Conservation (phyloP, 2,797 vertebrate species). For the Ctenopoma multispine region DNA sequence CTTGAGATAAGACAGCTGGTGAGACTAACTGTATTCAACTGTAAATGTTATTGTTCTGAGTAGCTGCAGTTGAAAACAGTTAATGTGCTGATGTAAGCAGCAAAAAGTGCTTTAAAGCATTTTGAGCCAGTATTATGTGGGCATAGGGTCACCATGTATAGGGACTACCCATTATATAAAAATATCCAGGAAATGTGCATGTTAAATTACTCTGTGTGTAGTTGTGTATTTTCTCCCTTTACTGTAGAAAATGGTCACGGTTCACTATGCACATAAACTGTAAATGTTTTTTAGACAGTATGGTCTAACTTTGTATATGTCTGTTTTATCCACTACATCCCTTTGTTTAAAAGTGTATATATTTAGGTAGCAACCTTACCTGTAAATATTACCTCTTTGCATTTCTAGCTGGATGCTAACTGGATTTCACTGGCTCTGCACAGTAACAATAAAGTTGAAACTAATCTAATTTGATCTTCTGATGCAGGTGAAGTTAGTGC, state of each 20-base stretch:
- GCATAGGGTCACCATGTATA: background rate
- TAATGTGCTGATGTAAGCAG: conserved; percentile 6
- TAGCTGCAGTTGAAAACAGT: background rate
- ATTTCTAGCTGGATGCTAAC: too few relatives aligned
- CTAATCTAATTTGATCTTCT: conserved; percentile 17
- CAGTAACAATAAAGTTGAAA: too few relatives aligned
- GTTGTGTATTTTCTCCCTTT: background rate
- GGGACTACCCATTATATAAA: background rate
- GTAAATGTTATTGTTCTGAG: background rate
- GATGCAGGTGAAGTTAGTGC: conserved; percentile 91
- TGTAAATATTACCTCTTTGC: too few relatives aligned
- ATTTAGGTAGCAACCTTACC: too few relatives aligned
- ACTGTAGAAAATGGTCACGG: background rate
- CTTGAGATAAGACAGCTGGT: background rate
- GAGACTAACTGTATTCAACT: background rate
- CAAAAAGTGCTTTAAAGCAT: conserved; percentile 11
- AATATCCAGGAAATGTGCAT: background rate
- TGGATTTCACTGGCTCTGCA: too few relatives aligned
- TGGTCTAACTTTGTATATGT: too few relatives aligned
- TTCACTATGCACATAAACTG: background rate
- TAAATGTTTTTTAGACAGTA: too few relatives aligned
- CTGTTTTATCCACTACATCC: too few relatives aligned
- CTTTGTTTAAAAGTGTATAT: too few relatives aligned
- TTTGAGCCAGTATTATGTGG: background rate
- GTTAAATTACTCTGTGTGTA: background rate